Conservation (phyloP, 2,797 vertebrate species). For the Cottoperca gobio region DNA sequence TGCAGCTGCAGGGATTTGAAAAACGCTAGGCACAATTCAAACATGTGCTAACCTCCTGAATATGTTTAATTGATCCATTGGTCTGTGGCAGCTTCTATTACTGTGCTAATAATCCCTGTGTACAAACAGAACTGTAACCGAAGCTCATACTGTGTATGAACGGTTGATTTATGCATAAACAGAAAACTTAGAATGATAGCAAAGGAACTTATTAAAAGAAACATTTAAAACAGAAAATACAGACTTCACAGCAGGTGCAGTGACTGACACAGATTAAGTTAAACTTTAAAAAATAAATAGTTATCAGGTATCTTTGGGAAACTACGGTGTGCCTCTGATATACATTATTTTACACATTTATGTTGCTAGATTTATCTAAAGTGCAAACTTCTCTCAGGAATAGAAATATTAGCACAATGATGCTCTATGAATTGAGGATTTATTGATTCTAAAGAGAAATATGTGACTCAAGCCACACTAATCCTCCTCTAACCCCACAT, state of each 20-base stretch:
- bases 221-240: background rate
- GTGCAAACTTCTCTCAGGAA: no score
- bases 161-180: background rate
- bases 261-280: constrained; percentile 18
- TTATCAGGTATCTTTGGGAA: background rate
- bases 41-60: constrained; percentile 50
- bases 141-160: constrained; percentile 12
- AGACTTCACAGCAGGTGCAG: background rate
- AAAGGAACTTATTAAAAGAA: background rate
- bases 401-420: background rate
- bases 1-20: constrained; percentile 54
- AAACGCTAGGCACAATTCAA: constrained; percentile 39
- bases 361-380: background rate
- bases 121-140: constrained; percentile 43
- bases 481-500: background rate
- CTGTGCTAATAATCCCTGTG: constrained; percentile 47
- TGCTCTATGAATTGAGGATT: background rate
- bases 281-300: background rate
- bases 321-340: background rate
- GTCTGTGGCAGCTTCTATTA: constrained; percentile 53
- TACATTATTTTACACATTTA: background rate
- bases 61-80: constrained; percentile 58
- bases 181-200: background rate
- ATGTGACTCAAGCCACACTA: background rate
- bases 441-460: constrained; percentile 1